These are phyloP conservation scores for Brachyhypopomus occidentalis DNA, from an alignment of 2,113 vertebrate genomes.

Conservation along the genomic window DNA sequence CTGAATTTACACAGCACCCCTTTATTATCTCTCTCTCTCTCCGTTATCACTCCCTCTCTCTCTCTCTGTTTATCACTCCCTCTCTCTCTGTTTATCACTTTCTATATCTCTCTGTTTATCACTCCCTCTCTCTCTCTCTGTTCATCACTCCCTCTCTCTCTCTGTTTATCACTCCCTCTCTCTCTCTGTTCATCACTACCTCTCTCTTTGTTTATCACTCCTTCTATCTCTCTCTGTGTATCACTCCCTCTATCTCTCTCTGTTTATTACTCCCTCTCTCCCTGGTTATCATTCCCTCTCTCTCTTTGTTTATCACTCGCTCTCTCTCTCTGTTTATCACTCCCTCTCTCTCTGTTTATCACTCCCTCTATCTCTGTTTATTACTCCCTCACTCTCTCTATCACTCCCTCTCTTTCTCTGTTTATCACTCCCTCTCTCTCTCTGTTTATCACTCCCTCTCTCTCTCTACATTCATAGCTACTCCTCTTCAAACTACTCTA, in stretches of 20 bases:
- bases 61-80: not conserved
- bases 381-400: not conserved
- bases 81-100: not conserved
- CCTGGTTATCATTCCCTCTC: not conserved
- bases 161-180: too few species aligned
- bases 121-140: not conserved
- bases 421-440: slow-evolving; percentile 5
- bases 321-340: too few species aligned
- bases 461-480: not conserved
- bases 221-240: not conserved
- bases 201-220: too few species aligned
- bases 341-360: too few species aligned
- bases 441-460: not conserved
- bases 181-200: not conserved
- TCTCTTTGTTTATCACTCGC: too few species aligned
- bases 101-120: too few species aligned
- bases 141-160: too few species aligned
- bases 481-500: slow-evolving; percentile 23
- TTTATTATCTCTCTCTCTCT: slow-evolving; percentile 17
- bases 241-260: slow-evolving; percentile 9
- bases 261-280: not conserved
- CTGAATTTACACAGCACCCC: slow-evolving; percentile 67
- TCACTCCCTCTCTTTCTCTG: slow-evolving; percentile 3
- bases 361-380: too few species aligned
- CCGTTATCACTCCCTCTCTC: not conserved